Evolutionary conservation across 2,113 vertebrate genomes (phyloP).

Genomic region (Rafetus swinhoei): DNA sequence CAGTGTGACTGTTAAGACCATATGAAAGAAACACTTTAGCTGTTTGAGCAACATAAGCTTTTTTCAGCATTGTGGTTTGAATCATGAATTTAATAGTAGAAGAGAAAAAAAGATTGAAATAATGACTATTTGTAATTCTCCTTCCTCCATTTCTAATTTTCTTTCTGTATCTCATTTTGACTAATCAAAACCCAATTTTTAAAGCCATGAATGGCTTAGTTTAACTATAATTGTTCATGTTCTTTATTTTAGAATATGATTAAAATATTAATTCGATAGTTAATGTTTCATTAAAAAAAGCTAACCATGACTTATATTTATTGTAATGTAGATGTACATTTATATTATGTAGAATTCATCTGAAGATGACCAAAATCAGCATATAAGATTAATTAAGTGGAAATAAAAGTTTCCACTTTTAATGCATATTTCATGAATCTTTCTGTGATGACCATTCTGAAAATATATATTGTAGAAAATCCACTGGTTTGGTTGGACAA

Average conservation of each 20-base stretch:
- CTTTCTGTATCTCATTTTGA: neutral
- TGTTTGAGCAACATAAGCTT: neutral
- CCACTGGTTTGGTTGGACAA: neutral
- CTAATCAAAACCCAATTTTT: neutral
- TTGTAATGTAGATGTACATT: neutral
- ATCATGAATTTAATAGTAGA: neutral
- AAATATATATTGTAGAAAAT: neutral
- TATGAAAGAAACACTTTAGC: neutral
- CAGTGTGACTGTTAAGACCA: neutral
- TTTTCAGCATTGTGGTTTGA: neutral
- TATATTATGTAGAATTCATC: neutral
- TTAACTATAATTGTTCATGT: neutral
- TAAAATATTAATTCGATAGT: neutral
- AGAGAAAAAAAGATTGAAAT: neutral
- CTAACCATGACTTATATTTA: neutral
- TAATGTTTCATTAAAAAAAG: neutral
- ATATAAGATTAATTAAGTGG: neutral
- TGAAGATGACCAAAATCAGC: neutral
- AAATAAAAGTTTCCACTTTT: neutral
- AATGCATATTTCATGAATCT: neutral
- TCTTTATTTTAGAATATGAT: neutral
- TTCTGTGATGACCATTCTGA: neutral
- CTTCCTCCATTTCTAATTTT: fast-evolving
- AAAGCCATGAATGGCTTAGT: neutral
- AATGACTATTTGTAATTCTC: neutral